Base-by-base conservation (phyloP, 2,888 invertebrate species). In the Cephonodes hylas region DNA sequence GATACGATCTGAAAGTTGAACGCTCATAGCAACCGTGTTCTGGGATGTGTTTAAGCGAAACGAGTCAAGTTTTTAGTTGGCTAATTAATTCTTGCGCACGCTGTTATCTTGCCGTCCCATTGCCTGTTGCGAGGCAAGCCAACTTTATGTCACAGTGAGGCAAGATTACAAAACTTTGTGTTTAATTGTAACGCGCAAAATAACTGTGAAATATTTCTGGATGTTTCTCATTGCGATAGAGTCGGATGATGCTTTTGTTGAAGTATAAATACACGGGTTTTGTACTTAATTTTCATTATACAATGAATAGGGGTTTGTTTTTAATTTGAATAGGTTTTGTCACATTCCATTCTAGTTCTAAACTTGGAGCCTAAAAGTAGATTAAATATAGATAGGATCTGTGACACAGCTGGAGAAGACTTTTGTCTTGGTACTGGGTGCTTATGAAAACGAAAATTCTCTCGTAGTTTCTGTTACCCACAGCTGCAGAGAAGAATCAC, bases 31-130 rank as follows among this genome's bases (percentile, higher is more conserved):
- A 53, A 18, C 27, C 53, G n/a, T 46, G 46, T 57, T 20, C 25
- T 44, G 25, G 60, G 46, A 58, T 58, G 61, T 61, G 58, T 58
- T 61, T 61, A 18, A 58, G 70, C 73, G 63, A 73, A 80, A 83
- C 70, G 80, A 74, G 74, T 69, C 73, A 83, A 83, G 80, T 81
- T 82, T 80, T 81, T 78, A 81, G 81, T 81, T 76, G 73, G 72
- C 76, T 81, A 82, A 82, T 83, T 81, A 83, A 83, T 83, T 82
- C 81, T 67, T 70, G 71, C 72, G 73, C 80, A 81, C 81, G 81
- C 72, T 70, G 77, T 77, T 80, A 79, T 80, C 76, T 73, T 63
- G 65, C 67, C 15, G 18, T 31, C 42, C 42, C 20, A 25, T 53
- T 44, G 38, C 67, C 68, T 67, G 60, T 60, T 46, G 59, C 38